Evolutionary conservation across 2,888 invertebrate genomes (phyloP), one percentile per base, ranked within the genome.

Genomic region (Catonia carolina): DNA sequence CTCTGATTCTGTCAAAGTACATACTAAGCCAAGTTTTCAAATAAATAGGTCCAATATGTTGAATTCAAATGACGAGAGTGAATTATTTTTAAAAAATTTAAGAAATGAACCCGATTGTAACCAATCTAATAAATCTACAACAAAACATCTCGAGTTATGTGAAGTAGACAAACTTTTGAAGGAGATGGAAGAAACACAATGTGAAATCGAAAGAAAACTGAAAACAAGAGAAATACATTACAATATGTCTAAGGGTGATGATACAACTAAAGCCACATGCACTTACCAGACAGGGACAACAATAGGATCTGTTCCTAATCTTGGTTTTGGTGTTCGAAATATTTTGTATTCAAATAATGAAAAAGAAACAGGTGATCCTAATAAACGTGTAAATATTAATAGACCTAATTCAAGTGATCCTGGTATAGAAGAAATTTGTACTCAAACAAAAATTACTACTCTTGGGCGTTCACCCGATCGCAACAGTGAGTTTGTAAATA

Each of bases 151-250:
- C 67, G 72, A 70, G 60, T 65, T 74, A 15, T 65, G 68, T 6
- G 74, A 75, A 61, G 72, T 76, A 1, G 71, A 75, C 41, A 69
- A 71, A 39, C 65, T 75, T 55, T 64, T 77, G 27, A 69, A 70
- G 56, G 71, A 73, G 59, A 71, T 76, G 68, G 75, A 76, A 61
- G 65, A 65, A 14, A 71, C 72, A 2, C 72, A 75, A 50, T 66
- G 67, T 42, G 69, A 71, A 61, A 67, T 73, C 33, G 70, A 71
- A 2, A 68, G 67, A 41, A 68, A 69, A 53, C 58, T 64, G 5
- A 59, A 60, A 27, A 36, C 33, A 5, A 41, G 61, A 35, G 61
- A 69, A 69, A 57, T 22, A 2, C 23, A 27, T 27, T 27, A 27
- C 8, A 27, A 27, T 27, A 27, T 27, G 4, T 4, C 27, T 6